These are phyloP conservation scores for Periophthalmodon schlosseri DNA, from an alignment of 2,113 vertebrate genomes.

Conservation along the genomic window DNA sequence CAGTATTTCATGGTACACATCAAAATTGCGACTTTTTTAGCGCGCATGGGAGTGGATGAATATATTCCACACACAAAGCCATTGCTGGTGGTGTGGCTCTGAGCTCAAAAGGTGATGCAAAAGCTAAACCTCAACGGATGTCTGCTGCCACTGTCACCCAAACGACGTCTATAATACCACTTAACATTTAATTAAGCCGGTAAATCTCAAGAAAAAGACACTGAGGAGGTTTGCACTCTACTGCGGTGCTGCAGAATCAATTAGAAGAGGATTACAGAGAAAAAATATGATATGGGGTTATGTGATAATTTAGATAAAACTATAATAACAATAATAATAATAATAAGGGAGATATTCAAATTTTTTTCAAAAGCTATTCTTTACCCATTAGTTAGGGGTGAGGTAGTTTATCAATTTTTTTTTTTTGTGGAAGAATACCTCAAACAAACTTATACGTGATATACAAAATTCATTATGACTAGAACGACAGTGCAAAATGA, in stretches of 20 bases:
- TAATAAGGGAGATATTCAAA: too few relatives aligned
- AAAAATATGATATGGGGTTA: background rate
- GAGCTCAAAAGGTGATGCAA: slow-evolving; percentile 15
- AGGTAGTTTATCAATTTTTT: too few relatives aligned
- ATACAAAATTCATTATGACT: too few relatives aligned
- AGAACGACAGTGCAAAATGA: too few relatives aligned
- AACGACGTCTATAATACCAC: background rate
- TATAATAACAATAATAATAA: too few relatives aligned
- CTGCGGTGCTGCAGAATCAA: background rate
- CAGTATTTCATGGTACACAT: slow-evolving; percentile 21
- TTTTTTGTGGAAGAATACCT: too few relatives aligned
- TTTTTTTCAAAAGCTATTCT: too few relatives aligned
- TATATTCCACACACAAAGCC: slow-evolving; percentile 37
- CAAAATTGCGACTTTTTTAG: slow-evolving; percentile 34
- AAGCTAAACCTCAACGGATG: slow-evolving; percentile 9
- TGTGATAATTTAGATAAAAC: background rate
- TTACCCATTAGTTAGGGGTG: too few relatives aligned
- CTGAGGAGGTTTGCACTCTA: background rate
- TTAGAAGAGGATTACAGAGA: background rate
- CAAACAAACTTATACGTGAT: too few relatives aligned
- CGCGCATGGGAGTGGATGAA: slow-evolving; percentile 42
- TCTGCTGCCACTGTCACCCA: background rate
- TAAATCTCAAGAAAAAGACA: background rate
- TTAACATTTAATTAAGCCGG: background rate
- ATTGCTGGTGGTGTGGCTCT: slow-evolving; percentile 16